phyloP scores from a whole-genome alignment of 2,797 vertebrate species.

The Acrocephalus scirpaceus region DNA sequence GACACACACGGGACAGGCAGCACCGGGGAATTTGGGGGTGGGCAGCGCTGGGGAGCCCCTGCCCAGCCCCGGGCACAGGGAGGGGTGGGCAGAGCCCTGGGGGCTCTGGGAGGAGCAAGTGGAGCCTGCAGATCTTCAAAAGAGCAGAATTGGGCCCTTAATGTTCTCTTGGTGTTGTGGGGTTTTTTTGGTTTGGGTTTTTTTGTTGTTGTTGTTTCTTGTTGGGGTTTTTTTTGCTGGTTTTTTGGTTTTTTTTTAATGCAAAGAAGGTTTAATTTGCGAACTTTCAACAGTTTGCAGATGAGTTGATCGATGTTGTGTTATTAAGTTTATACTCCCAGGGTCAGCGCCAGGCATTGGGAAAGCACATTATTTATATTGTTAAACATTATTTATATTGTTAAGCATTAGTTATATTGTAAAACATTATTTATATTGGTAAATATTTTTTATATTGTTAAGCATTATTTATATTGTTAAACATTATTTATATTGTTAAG shows the following conservation, averaged over 20 bases:
- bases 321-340: not conserved
- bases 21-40: rapidly evolving
- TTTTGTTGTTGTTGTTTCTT: too few species aligned
- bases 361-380: constrained; percentile 23
- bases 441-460: too few species aligned
- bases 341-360: not conserved
- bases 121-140: not conserved
- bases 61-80: not conserved
- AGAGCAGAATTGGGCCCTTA: not conserved
- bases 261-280: constrained; percentile 20
- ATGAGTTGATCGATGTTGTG: not conserved
- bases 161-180: not conserved
- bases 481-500: too few species aligned
- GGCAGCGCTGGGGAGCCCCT: not conserved
- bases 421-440: too few species aligned
- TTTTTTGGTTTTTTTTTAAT: not conserved
- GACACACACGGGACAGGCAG: not conserved
- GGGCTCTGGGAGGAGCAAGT: not conserved
- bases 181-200: too few species aligned
- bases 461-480: too few species aligned
- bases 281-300: constrained; percentile 45
- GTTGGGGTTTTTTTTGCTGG: too few species aligned
- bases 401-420: too few species aligned
- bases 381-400: constrained; percentile 9
- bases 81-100: rapidly evolving